Percentiles rank a stretch among this genome's conserved stretches.
Conservation (phyloP, 2,888 invertebrate genomes). For the Trachelus stipa region DNA sequence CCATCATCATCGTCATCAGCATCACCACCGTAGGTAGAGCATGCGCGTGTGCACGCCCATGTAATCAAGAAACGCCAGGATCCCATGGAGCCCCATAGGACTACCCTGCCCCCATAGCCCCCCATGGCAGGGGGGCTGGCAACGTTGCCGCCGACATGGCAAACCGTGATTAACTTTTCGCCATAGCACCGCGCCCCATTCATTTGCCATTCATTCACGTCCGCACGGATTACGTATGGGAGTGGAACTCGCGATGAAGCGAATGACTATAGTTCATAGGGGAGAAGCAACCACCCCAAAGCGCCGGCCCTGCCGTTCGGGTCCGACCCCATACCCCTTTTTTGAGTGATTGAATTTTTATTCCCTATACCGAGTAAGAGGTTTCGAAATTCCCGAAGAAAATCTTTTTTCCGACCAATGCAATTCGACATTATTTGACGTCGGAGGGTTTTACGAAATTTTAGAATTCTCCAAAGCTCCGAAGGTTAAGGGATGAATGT, state of each 20-base stretch:
- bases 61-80: slow-evolving; percentile 63
- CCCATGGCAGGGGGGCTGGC: not conserved
- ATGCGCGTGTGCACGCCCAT: slow-evolving; percentile 60
- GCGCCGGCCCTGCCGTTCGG: not conserved
- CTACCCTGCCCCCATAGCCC: slow-evolving; percentile 24
- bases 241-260: slow-evolving; percentile 28
- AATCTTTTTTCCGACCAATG: not conserved
- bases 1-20: slow-evolving; percentile 2
- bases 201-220: slow-evolving; percentile 66
- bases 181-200: slow-evolving; percentile 57
- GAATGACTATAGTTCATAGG: slow-evolving; percentile 15
- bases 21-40: not conserved
- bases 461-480: not conserved
- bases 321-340: not conserved
- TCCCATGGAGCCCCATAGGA: slow-evolving; percentile 42
- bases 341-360: slow-evolving; percentile 9
- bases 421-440: not conserved
- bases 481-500: not conserved
- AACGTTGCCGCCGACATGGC: slow-evolving; percentile 51
- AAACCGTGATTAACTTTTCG: slow-evolving; percentile 67
- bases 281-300: not conserved
- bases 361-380: not conserved
- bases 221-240: slow-evolving; percentile 59
- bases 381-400: not conserved
- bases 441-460: not conserved